phyloP scores from a whole-genome alignment of 2,797 vertebrate species.

The Tokudaia tokunoshimensis region DNA sequence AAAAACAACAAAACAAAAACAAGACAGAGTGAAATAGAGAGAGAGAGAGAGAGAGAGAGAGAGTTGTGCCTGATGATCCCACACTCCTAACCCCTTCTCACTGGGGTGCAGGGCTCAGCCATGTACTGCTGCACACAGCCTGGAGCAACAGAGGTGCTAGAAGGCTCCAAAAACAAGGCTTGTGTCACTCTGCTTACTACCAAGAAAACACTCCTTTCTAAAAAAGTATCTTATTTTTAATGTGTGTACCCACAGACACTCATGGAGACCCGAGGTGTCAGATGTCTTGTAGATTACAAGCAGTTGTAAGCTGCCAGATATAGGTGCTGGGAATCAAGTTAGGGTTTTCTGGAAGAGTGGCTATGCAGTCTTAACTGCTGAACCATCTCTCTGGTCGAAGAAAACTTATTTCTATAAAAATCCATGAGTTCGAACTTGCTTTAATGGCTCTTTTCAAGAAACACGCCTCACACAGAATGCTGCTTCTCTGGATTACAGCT shows the following conservation, averaged over 20 bases:
- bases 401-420: neutral
- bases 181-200: accelerated
- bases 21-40: neutral
- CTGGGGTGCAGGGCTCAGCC: neutral
- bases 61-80: neutral
- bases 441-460: neutral
- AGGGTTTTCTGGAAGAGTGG: neutral
- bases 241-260: neutral
- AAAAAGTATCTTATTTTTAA: neutral
- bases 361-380: neutral
- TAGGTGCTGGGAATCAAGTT: neutral
- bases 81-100: accelerated
- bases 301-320: neutral
- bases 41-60: neutral
- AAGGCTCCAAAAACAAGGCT: accelerated
- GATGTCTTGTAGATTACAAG: neutral
- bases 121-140: accelerated
- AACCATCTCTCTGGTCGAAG: neutral
- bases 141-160: accelerated
- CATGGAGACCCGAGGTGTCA: neutral
- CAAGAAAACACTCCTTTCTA: neutral
- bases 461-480: neutral
- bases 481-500: too few species aligned
- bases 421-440: accelerated
- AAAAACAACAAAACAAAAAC: too few species aligned